phyloP scores from a whole-genome alignment of 2,797 vertebrate species.

The Danio tinwini region DNA sequence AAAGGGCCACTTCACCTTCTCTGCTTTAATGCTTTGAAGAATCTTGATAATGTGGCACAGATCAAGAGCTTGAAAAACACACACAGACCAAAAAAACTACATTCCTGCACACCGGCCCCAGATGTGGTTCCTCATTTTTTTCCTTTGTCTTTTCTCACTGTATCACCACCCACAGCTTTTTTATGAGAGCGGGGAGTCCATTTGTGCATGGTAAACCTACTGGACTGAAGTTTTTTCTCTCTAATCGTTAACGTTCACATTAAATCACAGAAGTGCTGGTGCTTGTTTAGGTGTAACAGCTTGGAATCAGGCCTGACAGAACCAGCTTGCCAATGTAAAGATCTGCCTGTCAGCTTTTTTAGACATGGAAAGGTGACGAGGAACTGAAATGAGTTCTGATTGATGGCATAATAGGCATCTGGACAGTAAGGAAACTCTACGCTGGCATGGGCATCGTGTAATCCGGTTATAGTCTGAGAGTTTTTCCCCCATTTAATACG shows the following conservation, averaged over 20 bases:
- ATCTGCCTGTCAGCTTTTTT: conserved; percentile 35
- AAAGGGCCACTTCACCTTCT: conserved; percentile 36
- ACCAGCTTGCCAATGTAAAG: conserved; percentile 47
- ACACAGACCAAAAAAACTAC: conserved; percentile 16
- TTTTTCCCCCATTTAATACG: not conserved
- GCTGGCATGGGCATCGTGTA: not conserved
- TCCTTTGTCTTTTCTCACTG: conserved; percentile 16
- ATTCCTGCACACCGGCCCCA: conserved; percentile 53
- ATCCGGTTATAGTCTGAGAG: not conserved
- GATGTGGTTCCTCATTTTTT: conserved; percentile 50
- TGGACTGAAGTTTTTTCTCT: not conserved
- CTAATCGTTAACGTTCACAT: conserved; percentile 16
- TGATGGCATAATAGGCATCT: conserved; percentile 23
- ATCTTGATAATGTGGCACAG: conserved; percentile 39
- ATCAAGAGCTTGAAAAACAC: conserved; percentile 35
- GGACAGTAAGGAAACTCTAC: not conserved
- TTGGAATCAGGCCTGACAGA: conserved; percentile 22
- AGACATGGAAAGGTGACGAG: conserved; percentile 17
- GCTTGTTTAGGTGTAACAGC: conserved; percentile 30
- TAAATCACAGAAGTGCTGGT: conserved; percentile 20
- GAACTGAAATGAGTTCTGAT: conserved; percentile 1
- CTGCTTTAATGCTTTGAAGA: conserved; percentile 34
- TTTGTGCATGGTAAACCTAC: not conserved
- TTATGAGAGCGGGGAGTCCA: conserved; percentile 21
- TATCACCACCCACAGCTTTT: conserved; percentile 39